Conservation (phyloP, 2,113 vertebrate genomes). For the Trogon melanurus region DNA sequence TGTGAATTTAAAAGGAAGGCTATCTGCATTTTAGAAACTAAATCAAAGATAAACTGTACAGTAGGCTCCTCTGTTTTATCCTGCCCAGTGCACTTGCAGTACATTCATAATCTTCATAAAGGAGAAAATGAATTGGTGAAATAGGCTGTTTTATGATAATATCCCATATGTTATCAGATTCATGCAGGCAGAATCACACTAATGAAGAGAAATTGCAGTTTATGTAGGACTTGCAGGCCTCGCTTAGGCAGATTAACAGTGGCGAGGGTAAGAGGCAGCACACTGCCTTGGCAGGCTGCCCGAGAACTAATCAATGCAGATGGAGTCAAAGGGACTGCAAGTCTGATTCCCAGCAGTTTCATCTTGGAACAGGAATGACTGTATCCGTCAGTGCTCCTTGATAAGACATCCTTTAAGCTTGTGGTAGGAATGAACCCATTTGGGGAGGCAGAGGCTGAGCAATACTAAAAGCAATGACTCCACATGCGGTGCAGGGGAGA, state of each 20-base stretch:
- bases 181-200: constrained; percentile 72
- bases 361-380: constrained; percentile 36
- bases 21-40: constrained; percentile 33
- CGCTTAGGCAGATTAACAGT: constrained; percentile 56
- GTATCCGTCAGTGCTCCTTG: constrained; percentile 61
- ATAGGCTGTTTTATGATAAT: constrained; percentile 61
- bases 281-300: constrained; percentile 75
- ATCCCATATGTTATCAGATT: constrained; percentile 74
- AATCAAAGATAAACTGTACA: constrained; percentile 4
- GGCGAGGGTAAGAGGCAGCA: constrained; percentile 63
- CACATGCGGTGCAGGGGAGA: constrained; percentile 48
- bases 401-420: constrained; percentile 55
- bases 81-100: constrained; percentile 33
- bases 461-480: constrained; percentile 46
- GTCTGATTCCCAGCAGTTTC: constrained; percentile 68
- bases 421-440: constrained; percentile 51
- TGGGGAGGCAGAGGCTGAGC: constrained; percentile 54
- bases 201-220: constrained; percentile 75
- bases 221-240: constrained; percentile 70
- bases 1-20: constrained; percentile 24
- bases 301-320: constrained; percentile 78
- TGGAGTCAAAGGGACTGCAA: constrained; percentile 73
- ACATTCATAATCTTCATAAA: constrained; percentile 68
- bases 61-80: constrained; percentile 5
- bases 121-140: constrained; percentile 56